Percentiles rank a stretch among this genome's conserved stretches.
Conservation (phyloP, 2,797 vertebrate species). For the Eptatretus atami region DNA sequence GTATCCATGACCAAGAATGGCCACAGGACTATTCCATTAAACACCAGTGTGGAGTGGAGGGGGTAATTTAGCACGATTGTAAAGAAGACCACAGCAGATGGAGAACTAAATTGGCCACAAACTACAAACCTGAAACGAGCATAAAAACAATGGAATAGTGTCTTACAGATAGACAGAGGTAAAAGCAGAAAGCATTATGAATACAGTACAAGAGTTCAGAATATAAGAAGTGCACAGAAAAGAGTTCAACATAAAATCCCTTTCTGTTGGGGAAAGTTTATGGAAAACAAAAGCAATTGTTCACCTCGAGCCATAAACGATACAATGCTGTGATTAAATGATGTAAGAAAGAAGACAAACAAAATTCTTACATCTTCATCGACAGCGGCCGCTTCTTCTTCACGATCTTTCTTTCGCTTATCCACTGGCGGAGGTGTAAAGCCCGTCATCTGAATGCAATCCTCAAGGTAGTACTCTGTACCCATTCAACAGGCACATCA, state of each 20-base stretch:
- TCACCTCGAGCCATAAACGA: neutral
- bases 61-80: too few species aligned
- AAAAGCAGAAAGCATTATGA: too few species aligned
- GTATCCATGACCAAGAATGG: too few species aligned
- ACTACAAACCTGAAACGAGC: too few species aligned
- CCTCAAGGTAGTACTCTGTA: conserved; percentile 74
- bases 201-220: too few species aligned
- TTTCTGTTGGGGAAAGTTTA: neutral
- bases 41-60: too few species aligned
- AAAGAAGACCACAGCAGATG: too few species aligned
- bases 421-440: conserved; percentile 56
- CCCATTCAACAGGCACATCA: conserved; percentile 8
- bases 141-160: too few species aligned
- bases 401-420: conserved; percentile 63
- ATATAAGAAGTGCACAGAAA: too few species aligned
- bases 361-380: conserved; percentile 15
- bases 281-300: neutral
- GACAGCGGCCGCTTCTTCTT: conserved; percentile 29
- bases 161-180: too few species aligned
- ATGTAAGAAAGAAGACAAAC: neutral
- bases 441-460: conserved; percentile 81
- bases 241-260: neutral
- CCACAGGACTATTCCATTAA: too few species aligned
- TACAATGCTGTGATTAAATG: neutral
- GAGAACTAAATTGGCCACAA: too few species aligned